Percentiles rank a stretch among this genome's conserved stretches.
Evolutionary conservation across 1,140 invertebrate species (phyloP).

Genomic region (Bombus huntii): DNA sequence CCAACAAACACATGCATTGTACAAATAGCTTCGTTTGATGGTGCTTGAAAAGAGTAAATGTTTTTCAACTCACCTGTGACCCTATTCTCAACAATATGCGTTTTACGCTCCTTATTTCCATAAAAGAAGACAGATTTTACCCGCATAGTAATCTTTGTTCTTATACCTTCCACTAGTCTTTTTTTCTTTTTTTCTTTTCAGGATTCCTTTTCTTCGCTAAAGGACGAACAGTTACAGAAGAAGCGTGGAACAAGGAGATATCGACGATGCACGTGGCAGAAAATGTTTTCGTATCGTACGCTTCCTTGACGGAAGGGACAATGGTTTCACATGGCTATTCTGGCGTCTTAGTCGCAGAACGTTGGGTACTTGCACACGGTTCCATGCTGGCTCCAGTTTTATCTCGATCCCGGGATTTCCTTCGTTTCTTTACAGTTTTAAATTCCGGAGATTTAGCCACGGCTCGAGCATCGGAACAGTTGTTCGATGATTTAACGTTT

Average conservation of each 20-base stretch:
- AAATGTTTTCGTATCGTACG: conserved; percentile 68
- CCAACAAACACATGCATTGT: no score
- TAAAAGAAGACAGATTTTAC: background rate
- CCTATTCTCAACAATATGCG: background rate
- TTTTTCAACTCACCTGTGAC: background rate
- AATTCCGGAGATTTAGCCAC: conserved; percentile 57
- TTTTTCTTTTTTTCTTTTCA: background rate
- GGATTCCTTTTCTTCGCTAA: background rate
- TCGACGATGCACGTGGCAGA: conserved; percentile 47
- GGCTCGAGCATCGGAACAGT: conserved; percentile 9
- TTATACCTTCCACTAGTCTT: background rate
- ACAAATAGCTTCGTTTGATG: background rate
- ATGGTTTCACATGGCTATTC: conserved; percentile 71
- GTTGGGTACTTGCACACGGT: conserved; percentile 84
- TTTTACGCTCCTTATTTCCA: background rate
- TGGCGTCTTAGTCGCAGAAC: conserved; percentile 81
- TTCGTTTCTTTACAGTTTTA: conserved; percentile 35
- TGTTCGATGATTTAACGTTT: conserved; percentile 57
- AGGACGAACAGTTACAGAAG: background rate
- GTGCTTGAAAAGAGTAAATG: background rate
- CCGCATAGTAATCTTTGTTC: background rate
- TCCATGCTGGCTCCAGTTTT: conserved; percentile 78
- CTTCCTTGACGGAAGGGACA: conserved; percentile 11
- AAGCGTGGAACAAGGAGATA: background rate
- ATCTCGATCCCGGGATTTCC: background rate